Evolutionary conservation across 2,888 invertebrate genomes (phyloP).

Genomic region (Pherbina coryleti): DNA sequence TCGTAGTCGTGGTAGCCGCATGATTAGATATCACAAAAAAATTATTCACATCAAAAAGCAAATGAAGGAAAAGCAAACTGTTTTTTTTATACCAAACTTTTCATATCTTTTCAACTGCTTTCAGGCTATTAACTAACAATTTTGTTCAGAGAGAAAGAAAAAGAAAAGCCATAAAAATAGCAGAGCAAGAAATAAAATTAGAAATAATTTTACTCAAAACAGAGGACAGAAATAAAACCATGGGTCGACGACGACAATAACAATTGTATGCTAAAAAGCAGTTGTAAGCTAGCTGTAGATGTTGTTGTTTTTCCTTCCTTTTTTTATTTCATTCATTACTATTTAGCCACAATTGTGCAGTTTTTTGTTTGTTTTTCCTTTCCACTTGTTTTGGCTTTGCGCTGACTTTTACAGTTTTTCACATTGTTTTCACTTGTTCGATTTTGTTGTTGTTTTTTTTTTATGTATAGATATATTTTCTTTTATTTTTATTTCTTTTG

Average conservation of each 20-base stretch:
- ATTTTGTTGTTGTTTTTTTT: neutral
- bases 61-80: neutral
- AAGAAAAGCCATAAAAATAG: neutral
- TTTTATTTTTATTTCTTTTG: neutral
- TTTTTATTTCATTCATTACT: conserved; percentile 23
- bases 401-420: neutral
- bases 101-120: neutral
- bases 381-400: neutral
- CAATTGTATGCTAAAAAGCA: conserved; percentile 11
- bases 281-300: neutral
- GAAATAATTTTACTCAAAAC: neutral
- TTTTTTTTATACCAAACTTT: neutral
- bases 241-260: neutral
- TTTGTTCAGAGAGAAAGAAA: too few relatives aligned
- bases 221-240: neutral
- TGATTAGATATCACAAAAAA: conserved; percentile 15
- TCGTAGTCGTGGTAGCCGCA: neutral
- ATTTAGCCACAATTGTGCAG: conserved; percentile 3
- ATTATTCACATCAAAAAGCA: neutral
- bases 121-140: neutral
- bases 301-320: neutral
- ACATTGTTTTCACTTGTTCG: neutral
- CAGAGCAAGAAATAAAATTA: conserved; percentile 1
- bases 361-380: neutral
- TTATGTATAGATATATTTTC: neutral